These are phyloP conservation scores for Aurelia aurita DNA, from an alignment of 30 jellyfish, hydroid and myxozoan genomes.

Conservation along the genomic window DNA sequence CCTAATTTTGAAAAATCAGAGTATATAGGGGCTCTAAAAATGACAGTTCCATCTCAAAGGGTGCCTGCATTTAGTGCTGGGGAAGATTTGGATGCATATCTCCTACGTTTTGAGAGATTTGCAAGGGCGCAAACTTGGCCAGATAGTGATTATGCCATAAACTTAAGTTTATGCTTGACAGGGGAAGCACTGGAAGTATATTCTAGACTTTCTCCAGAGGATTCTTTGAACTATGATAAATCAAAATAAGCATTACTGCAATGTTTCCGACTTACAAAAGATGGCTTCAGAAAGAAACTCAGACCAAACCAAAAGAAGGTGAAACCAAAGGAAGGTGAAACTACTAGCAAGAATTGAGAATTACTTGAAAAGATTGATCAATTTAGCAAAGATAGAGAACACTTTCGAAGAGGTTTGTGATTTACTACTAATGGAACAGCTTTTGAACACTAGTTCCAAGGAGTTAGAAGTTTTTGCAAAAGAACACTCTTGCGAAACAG, in stretches of 20 bases:
- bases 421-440: slow-evolving; percentile 22
- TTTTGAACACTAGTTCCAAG: too few species aligned
- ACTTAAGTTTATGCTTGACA: slow-evolving; percentile 23
- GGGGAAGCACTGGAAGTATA: slow-evolving; percentile 15
- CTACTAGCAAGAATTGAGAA: slow-evolving; percentile 26
- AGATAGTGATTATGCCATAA: slow-evolving; percentile 23
- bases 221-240: slow-evolving; percentile 14
- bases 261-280: slow-evolving; percentile 23
- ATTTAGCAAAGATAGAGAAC: slow-evolving; percentile 27
- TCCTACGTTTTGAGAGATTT: slow-evolving; percentile 33
- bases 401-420: slow-evolving; percentile 21
- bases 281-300: slow-evolving; percentile 29
- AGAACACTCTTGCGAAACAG: slow-evolving; percentile 28
- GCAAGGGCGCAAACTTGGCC: slow-evolving; percentile 29
- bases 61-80: slow-evolving; percentile 22
- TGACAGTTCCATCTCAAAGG: slow-evolving; percentile 13
- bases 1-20: too few species aligned
- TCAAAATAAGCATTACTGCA: slow-evolving; percentile 8
- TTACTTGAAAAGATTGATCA: slow-evolving; percentile 23
- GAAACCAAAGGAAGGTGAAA: slow-evolving; percentile 21
- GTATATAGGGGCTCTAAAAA: background rate
- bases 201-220: slow-evolving; percentile 26
- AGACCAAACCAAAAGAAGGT: too few species aligned
- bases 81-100: slow-evolving; percentile 36
- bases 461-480: too few species aligned